A percentile compares a stretch with the other conserved stretches of the same genome.
Conservation (phyloP, 1,140 invertebrate species). For the Penaeus japonicus region DNA sequence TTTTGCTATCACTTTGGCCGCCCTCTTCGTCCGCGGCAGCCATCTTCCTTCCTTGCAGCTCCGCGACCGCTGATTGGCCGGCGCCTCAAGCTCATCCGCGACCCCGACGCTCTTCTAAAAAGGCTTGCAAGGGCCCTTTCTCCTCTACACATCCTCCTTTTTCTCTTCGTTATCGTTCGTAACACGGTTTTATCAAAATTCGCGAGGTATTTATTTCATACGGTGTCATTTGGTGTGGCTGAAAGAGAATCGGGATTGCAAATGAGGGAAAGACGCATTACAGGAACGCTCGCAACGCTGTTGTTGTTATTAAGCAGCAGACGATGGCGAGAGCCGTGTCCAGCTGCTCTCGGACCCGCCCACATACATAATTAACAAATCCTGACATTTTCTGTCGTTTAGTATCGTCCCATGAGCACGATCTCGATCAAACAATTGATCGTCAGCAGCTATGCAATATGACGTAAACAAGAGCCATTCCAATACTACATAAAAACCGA, state of each 20-base stretch:
- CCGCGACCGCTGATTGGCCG: conserved; percentile 23
- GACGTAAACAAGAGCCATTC: too few species aligned
- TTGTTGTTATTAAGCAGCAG: conserved; percentile 4
- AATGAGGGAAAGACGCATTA: background rate
- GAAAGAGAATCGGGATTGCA: too few species aligned
- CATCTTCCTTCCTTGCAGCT: conserved; percentile 43
- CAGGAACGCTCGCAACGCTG: conserved; percentile 1
- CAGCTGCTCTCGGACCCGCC: background rate
- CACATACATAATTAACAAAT: background rate
- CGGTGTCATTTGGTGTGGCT: too few species aligned
- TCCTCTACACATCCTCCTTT: background rate
- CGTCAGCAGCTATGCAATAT: too few species aligned
- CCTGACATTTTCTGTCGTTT: too few species aligned
- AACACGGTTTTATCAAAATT: background rate
- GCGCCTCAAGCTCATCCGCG: background rate
- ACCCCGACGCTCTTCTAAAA: background rate
- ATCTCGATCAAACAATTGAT: too few species aligned
- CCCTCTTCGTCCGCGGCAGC: conserved; percentile 52
- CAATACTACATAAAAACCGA: too few species aligned
- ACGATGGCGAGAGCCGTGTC: background rate
- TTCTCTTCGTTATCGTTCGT: background rate
- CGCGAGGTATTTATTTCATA: background rate
- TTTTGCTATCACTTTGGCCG: conserved; percentile 53
- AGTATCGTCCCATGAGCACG: too few species aligned
- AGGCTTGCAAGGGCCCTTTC: too few species aligned